Percentiles rank a stretch among this genome's conserved stretches.
Evolutionary conservation across 1,140 invertebrate species (phyloP).

Genomic region (Drosophila busckii): DNA sequence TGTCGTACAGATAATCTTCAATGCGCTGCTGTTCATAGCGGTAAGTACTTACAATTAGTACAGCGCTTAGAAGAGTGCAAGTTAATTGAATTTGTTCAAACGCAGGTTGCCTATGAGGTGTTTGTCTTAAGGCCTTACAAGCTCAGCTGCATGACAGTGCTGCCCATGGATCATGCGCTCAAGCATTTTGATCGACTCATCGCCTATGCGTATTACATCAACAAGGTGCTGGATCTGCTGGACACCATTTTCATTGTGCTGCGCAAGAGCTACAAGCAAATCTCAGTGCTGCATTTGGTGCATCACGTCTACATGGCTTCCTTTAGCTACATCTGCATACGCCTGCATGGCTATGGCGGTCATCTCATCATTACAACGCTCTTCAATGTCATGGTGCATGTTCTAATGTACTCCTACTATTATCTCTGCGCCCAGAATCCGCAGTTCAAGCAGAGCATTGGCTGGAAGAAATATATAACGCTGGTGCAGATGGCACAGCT

Average conservation of each 20-base stretch:
- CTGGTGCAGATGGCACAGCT: conserved; percentile 90
- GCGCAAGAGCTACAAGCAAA: conserved; percentile 45
- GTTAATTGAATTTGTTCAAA: conserved; percentile 8
- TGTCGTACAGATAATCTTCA: conserved; percentile 81
- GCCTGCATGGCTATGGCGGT: conserved; percentile 80
- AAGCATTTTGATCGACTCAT: conserved; percentile 28
- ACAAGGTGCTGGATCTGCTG: conserved; percentile 45
- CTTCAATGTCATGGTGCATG: conserved; percentile 88
- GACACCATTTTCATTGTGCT: conserved; percentile 56
- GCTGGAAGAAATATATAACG: conserved; percentile 92
- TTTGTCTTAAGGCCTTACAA: conserved; percentile 16
- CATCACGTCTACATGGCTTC: conserved; percentile 81
- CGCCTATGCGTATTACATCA: conserved; percentile 28
- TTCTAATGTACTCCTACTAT: conserved; percentile 89
- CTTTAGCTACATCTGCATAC: conserved; percentile 79
- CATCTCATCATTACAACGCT: conserved; percentile 85
- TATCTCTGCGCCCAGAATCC: conserved; percentile 83
- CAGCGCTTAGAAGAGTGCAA: too few species aligned
- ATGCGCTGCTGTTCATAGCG: conserved; percentile 2
- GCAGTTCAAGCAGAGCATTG: conserved; percentile 83
- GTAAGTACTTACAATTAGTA: too few species aligned
- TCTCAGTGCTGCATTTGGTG: conserved; percentile 42
- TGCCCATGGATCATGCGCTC: conserved; percentile 30
- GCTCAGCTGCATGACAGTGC: conserved; percentile 16
- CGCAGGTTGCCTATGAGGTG: too few species aligned